Evolutionary conservation across 2,888 invertebrate species (phyloP).

Genomic region (Meghimatium bilineatum): DNA sequence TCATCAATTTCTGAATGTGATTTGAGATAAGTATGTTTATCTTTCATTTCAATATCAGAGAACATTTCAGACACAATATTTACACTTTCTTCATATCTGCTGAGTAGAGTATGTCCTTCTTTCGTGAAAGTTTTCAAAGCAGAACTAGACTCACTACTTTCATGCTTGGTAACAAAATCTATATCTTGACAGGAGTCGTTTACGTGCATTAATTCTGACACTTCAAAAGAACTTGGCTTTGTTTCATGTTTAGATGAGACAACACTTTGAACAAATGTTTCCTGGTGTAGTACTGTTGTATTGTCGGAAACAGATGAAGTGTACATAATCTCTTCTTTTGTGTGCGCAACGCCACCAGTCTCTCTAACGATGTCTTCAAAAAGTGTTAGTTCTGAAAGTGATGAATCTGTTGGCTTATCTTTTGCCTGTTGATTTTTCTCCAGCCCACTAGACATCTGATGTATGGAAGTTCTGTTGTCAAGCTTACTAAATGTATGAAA

Average conservation of each 20-base stretch:
- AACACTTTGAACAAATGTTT: background rate
- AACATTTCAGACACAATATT: background rate
- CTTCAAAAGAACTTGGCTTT: background rate
- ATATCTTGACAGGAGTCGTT: background rate
- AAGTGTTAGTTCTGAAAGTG: background rate
- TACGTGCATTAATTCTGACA: background rate
- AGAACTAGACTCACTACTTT: background rate
- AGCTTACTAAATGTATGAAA: background rate
- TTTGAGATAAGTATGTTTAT: background rate
- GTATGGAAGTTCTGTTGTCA: background rate
- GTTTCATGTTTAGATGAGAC: background rate
- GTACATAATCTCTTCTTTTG: background rate
- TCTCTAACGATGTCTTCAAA: background rate
- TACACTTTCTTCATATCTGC: background rate
- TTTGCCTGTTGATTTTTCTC: background rate
- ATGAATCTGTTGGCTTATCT: background rate
- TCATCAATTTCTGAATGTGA: background rate
- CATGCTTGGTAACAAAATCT: background rate
- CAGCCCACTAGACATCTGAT: background rate
- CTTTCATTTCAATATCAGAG: background rate
- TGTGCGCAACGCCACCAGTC: background rate
- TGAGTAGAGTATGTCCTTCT: background rate
- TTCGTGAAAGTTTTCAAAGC: background rate
- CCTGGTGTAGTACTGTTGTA: background rate
- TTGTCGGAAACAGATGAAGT: background rate